These are phyloP conservation scores for Corythucha ciliata DNA, from an alignment of 2,888 invertebrate genomes.

Conservation along the genomic window DNA sequence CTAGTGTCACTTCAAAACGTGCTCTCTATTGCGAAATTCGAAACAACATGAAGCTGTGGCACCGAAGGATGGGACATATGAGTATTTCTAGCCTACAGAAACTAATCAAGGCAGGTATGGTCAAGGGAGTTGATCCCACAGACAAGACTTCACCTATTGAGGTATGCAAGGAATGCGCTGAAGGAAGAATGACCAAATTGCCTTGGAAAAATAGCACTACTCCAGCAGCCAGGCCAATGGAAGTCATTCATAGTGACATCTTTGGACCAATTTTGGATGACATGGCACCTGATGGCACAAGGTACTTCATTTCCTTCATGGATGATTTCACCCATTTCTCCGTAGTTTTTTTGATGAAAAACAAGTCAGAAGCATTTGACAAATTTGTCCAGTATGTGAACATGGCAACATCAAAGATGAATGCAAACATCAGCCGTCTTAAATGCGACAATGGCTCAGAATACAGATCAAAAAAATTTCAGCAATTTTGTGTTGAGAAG, in stretches of 20 bases:
- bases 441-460: constrained; percentile 12
- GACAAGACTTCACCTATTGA: background rate
- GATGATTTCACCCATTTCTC: constrained; percentile 21
- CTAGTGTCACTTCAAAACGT: background rate
- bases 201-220: background rate
- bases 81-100: constrained; percentile 9
- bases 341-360: constrained; percentile 5
- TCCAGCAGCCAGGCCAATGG: constrained; percentile 2
- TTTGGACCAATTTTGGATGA: constrained; percentile 4
- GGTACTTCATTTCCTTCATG: constrained; percentile 10
- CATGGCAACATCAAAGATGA: constrained; percentile 4
- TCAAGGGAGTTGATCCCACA: background rate
- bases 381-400: constrained; percentile 13
- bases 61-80: constrained; percentile 8
- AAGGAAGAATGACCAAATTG: constrained; percentile 9
- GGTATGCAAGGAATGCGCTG: constrained; percentile 2
- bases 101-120: background rate
- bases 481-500: constrained; percentile 12
- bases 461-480: constrained; percentile 10
- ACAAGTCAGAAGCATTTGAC: constrained; percentile 14
- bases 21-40: constrained; percentile 4
- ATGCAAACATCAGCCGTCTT: constrained; percentile 1
- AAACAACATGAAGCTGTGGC: constrained; percentile 6
- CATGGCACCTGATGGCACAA: background rate
- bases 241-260: constrained; percentile 8